A percentile compares a stretch with the other conserved stretches of the same genome.
phyloP scores from a whole-genome alignment of 1,140 invertebrate genomes.

The Dolichoris vasculosae region DNA sequence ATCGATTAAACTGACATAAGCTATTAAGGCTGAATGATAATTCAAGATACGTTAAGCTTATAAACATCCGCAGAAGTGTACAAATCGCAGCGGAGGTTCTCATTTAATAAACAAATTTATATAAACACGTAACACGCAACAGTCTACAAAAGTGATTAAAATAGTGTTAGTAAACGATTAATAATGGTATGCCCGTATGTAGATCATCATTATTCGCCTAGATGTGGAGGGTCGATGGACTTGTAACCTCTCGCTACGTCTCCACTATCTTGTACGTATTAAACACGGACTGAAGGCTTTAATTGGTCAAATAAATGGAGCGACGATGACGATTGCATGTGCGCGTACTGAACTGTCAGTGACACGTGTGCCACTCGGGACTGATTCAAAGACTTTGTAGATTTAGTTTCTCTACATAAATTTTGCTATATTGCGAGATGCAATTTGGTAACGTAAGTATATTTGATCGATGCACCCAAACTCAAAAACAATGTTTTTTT shows the following conservation, averaged over 20 bases:
- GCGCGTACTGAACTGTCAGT: constrained; percentile 2
- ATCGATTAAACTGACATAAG: background rate
- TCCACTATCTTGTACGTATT: constrained; percentile 20
- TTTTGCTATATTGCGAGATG: background rate
- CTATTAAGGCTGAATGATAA: background rate
- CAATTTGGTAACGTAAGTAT: background rate
- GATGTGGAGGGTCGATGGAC: constrained; percentile 37
- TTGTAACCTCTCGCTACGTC: constrained; percentile 19
- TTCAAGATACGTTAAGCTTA: background rate
- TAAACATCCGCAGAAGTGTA: background rate
- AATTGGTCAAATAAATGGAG: constrained; percentile 38
- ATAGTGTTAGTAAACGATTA: constrained; percentile 24
- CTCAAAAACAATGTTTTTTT: background rate
- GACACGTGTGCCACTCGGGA: constrained; percentile 15
- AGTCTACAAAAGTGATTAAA: constrained; percentile 16
- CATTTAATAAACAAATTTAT: background rate
- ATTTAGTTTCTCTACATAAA: background rate
- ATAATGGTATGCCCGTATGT: constrained; percentile 35
- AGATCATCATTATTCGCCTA: constrained; percentile 38
- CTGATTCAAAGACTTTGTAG: background rate
- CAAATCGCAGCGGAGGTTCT: background rate
- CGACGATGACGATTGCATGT: constrained; percentile 7
- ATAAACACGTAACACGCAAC: background rate
- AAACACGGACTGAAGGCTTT: constrained; percentile 16
- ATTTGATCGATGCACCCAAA: background rate